Conservation (phyloP, 2,888 invertebrate species). For the Yponomeuta sedellus region DNA sequence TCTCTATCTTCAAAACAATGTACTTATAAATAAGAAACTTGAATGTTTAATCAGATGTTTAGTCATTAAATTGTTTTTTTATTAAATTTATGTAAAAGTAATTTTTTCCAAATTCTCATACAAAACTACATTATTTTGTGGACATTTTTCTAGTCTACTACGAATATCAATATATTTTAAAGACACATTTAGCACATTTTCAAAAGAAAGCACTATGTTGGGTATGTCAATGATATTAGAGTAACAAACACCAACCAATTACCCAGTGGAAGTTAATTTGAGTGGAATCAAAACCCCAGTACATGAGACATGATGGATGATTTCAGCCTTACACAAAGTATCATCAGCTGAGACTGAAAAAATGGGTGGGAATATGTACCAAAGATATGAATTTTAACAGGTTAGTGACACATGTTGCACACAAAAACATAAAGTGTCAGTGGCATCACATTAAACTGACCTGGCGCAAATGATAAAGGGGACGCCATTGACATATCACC, state of each 20-base stretch:
- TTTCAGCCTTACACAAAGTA: not conserved
- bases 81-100: no score
- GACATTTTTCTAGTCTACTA: no score
- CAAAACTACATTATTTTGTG: no score
- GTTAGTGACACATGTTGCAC: slow-evolving; percentile 74
- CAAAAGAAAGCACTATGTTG: not conserved
- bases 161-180: no score
- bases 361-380: not conserved
- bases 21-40: no score
- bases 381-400: slow-evolving; percentile 21
- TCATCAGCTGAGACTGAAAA: not conserved
- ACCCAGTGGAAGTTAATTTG: not conserved
- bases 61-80: no score
- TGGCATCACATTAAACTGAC: slow-evolving; percentile 71
- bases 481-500: slow-evolving; percentile 73
- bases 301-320: not conserved
- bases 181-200: not conserved
- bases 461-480: slow-evolving; percentile 73
- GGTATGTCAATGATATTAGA: not conserved
- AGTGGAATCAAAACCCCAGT: not conserved
- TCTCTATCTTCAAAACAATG: no score
- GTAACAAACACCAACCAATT: not conserved
- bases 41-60: no score
- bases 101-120: no score
- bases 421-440: slow-evolving; percentile 65